Percentiles rank a stretch among this genome's conserved stretches.
These are phyloP conservation scores for Ciona savignyi DNA, from an alignment of 23 tunicate genomes.

Conservation along the genomic window DNA sequence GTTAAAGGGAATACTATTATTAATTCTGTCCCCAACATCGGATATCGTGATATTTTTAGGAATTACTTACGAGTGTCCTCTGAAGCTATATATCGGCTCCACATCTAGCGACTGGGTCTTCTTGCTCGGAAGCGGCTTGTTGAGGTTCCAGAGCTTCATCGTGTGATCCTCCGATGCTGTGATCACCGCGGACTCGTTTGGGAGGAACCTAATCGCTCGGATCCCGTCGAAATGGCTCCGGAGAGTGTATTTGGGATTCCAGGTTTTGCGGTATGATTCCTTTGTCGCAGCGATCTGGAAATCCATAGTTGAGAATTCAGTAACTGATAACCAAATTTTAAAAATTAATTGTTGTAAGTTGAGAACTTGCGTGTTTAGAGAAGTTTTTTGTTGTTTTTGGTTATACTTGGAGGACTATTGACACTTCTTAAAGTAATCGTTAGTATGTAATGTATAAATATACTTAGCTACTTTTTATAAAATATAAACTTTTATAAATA, in stretches of 20 bases:
- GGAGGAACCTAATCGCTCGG: constrained; percentile 78
- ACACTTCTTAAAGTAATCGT: too few relatives aligned
- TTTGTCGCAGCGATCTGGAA: constrained; percentile 51
- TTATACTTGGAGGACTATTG: too few relatives aligned
- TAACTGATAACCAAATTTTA: too few relatives aligned
- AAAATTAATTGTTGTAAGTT: too few relatives aligned
- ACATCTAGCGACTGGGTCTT: constrained; percentile 72
- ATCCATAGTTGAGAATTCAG: too few relatives aligned
- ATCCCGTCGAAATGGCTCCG: constrained; percentile 96
- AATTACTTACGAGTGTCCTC: constrained; percentile 74
- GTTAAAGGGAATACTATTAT: too few relatives aligned
- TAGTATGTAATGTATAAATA: too few relatives aligned
- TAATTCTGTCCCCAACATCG: too few relatives aligned
- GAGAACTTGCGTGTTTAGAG: background rate
- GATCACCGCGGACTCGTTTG: constrained; percentile 62
- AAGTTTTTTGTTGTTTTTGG: background rate
- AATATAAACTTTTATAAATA: too few relatives aligned
- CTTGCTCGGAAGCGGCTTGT: constrained; percentile 78
- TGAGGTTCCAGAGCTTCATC: constrained; percentile 94
- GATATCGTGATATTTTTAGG: too few relatives aligned
- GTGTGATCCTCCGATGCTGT: constrained; percentile 96
- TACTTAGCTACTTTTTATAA: too few relatives aligned
- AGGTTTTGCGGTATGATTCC: constrained; percentile 70
- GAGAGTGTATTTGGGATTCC: constrained; percentile 83
- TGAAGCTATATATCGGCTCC: constrained; percentile 92